Evolutionary conservation across 2,113 vertebrate species (phyloP).

Genomic region (Thinocorus orbignyianus): DNA sequence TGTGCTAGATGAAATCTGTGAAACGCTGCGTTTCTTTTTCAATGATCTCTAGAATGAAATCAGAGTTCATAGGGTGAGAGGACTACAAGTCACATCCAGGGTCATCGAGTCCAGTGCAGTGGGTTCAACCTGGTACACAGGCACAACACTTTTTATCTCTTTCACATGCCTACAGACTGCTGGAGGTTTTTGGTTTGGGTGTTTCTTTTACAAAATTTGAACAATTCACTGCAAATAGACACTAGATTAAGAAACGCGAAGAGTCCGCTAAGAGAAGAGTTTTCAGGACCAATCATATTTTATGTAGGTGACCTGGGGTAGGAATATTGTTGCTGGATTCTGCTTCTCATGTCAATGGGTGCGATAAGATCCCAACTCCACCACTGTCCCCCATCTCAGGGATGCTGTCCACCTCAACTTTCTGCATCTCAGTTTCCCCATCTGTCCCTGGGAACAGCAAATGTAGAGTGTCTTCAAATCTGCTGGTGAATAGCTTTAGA

Average conservation of each 20-base stretch:
- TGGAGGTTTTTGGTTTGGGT: not conserved
- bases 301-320: not conserved
- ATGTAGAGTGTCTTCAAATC: not conserved
- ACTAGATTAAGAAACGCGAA: not conserved
- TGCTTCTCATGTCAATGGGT: not conserved
- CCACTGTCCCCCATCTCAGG: not conserved
- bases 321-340: not conserved
- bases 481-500: not conserved
- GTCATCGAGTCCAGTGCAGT: not conserved
- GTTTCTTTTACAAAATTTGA: not conserved
- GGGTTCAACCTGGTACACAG: not conserved
- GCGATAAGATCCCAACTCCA: not conserved
- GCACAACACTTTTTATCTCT: not conserved
- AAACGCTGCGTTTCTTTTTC: not conserved
- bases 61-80: not conserved
- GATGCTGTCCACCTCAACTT: not conserved
- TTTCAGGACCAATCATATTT: not conserved
- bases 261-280: not conserved
- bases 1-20: conserved; percentile 4
- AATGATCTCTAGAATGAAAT: not conserved
- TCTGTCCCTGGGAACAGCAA: not conserved
- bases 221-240: not conserved
- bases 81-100: not conserved
- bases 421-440: not conserved
- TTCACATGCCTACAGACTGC: not conserved